Evolutionary conservation across 1,140 invertebrate genomes (phyloP).

Genomic region (Phocides pigmalion): DNA sequence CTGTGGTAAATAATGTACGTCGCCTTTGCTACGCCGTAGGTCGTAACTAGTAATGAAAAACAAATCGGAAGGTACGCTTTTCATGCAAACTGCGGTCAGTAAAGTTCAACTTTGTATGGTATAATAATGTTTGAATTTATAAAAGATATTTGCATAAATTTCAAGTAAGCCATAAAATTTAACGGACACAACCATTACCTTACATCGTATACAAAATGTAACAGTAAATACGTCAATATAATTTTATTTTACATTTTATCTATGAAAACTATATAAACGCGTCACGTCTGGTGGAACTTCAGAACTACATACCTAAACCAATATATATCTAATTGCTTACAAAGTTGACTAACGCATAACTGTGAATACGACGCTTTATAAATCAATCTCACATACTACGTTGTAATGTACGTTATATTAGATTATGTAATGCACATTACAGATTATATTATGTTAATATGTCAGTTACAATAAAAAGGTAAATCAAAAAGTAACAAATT

Average conservation of each 20-base stretch:
- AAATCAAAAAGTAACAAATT: too few relatives aligned
- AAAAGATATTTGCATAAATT: background rate
- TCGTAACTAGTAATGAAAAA: slow-evolving; percentile 7
- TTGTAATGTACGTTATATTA: background rate
- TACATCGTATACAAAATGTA: background rate
- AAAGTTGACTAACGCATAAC: background rate
- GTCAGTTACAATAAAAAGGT: too few relatives aligned
- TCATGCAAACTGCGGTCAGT: slow-evolving; percentile 7
- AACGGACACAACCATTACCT: background rate
- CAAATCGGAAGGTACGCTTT: background rate
- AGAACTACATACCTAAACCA: too few relatives aligned
- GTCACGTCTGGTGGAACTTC: too few relatives aligned
- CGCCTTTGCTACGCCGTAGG: slow-evolving; percentile 20
- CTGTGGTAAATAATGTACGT: slow-evolving; percentile 4
- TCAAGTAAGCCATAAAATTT: background rate
- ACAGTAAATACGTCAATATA: background rate
- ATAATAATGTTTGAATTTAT: background rate
- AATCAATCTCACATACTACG: background rate
- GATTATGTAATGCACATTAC: too few relatives aligned
- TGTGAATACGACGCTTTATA: background rate
- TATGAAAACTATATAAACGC: too few relatives aligned
- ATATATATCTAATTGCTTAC: background rate
- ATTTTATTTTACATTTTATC: background rate
- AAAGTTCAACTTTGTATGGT: background rate
- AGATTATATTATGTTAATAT: too few relatives aligned